These are phyloP conservation scores for Felis chaus DNA, from an alignment of 2,113 vertebrate genomes.

Conservation along the genomic window DNA sequence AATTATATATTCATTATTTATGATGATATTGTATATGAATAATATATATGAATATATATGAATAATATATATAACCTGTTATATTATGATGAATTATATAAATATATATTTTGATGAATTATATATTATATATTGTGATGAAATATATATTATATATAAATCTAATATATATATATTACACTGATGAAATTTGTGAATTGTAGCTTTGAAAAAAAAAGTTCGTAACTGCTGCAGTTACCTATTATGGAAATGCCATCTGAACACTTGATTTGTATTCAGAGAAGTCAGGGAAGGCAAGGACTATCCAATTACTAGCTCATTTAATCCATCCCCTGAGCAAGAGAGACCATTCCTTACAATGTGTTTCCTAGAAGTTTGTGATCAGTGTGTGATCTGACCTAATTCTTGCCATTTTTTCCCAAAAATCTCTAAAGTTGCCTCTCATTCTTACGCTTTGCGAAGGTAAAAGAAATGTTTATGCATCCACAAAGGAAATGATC, in stretches of 20 bases:
- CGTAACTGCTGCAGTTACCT: background rate
- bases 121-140: no score
- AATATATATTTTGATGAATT: no score
- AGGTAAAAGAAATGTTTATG: background rate
- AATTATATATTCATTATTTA: no score
- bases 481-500: background rate
- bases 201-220: slow-evolving; percentile 13
- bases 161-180: background rate
- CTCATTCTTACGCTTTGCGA: background rate
- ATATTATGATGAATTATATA: no score
- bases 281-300: background rate
- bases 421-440: background rate
- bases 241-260: slow-evolving; percentile 14
- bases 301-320: background rate
- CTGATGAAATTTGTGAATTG: background rate
- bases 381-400: background rate
- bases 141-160: no score
- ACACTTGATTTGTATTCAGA: slow-evolving; percentile 58
- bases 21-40: no score
- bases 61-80: no score
- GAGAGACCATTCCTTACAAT: background rate
- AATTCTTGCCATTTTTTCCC: background rate
- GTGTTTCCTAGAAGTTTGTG: background rate
- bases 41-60: no score
- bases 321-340: slow-evolving; percentile 25